Percentiles rank a stretch among this genome's conserved stretches.
Conservation (phyloP, 1,140 invertebrate species). For the Diorhabda elongata region DNA sequence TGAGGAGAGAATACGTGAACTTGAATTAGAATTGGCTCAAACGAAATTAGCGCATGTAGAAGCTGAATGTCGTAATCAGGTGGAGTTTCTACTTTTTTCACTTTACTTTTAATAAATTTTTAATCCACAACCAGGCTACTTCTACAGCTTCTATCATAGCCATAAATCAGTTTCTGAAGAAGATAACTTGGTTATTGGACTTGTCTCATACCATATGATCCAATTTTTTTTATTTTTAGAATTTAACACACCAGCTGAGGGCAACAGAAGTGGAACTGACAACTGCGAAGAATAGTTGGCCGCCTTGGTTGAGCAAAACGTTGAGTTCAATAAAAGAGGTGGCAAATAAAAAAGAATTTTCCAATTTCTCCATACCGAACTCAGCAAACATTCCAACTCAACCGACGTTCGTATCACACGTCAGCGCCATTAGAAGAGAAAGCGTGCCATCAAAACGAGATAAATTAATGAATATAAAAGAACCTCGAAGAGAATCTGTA, state of each 20-base stretch:
- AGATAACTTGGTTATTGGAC: no score
- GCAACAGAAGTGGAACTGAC: constrained; percentile 78
- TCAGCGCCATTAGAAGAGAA: constrained; percentile 39
- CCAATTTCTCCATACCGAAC: constrained; percentile 27
- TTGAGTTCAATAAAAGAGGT: constrained; percentile 52
- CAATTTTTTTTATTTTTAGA: constrained; percentile 52
- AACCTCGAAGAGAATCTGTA: constrained; percentile 37
- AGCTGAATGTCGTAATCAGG: constrained; percentile 94
- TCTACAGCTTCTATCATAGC: no score
- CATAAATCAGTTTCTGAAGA: no score
- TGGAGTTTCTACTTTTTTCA: constrained; percentile 39
- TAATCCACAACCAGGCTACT: background rate
- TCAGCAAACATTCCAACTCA: constrained; percentile 25
- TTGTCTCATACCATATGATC: no score
- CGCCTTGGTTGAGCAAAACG: constrained; percentile 88
- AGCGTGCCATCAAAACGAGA: constrained; percentile 38
- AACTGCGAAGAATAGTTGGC: constrained; percentile 69
- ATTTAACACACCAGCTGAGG: constrained; percentile 87
- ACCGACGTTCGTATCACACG: constrained; percentile 45
- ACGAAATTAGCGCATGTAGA: constrained; percentile 96
- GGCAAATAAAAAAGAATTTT: constrained; percentile 45
- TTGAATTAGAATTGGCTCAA: constrained; percentile 93
- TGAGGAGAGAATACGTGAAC: constrained; percentile 69
- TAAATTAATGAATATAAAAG: constrained; percentile 19
- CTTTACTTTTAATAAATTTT: background rate